These are phyloP conservation scores for Paragorgia papillata DNA, from an alignment of 92 coral and sea anemone species.

Conservation along the genomic window DNA sequence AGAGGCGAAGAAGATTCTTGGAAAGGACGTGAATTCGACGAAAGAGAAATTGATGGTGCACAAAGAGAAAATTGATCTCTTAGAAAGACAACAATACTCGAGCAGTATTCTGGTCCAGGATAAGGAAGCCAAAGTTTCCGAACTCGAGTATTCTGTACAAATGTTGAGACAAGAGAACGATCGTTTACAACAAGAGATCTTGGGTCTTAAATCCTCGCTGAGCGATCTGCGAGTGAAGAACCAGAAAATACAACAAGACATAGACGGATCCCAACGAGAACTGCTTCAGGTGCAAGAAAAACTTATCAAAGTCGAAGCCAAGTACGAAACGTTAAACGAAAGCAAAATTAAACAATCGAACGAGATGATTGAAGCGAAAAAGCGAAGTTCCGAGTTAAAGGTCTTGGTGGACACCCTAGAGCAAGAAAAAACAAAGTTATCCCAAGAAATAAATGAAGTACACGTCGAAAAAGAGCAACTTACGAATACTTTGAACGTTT, in stretches of 20 bases:
- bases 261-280: conserved; percentile 56
- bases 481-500: conserved; percentile 46
- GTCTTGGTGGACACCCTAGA: conserved; percentile 57
- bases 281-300: conserved; percentile 55
- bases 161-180: conserved; percentile 65
- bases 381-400: conserved; percentile 67
- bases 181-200: conserved; percentile 58
- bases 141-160: conserved; percentile 63
- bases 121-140: conserved; percentile 55
- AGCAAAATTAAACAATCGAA: conserved; percentile 49
- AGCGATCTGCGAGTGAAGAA: conserved; percentile 56
- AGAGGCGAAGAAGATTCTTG: conserved; percentile 62
- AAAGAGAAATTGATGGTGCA: conserved; percentile 63
- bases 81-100: conserved; percentile 64
- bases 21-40: conserved; percentile 62
- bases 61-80: conserved; percentile 58
- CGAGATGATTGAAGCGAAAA: conserved; percentile 59
- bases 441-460: conserved; percentile 56
- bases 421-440: conserved; percentile 63
- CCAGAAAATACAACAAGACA: conserved; percentile 50
- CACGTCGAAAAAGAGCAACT: conserved; percentile 63
- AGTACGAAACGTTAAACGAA: conserved; percentile 65
- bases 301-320: conserved; percentile 54
- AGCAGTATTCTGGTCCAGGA: conserved; percentile 60
- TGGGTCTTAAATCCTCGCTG: conserved; percentile 54